Percentiles rank a stretch among this genome's conserved stretches.
These are phyloP conservation scores for Erythrocebus patas DNA, from an alignment of 2,113 vertebrate genomes.

Conservation along the genomic window DNA sequence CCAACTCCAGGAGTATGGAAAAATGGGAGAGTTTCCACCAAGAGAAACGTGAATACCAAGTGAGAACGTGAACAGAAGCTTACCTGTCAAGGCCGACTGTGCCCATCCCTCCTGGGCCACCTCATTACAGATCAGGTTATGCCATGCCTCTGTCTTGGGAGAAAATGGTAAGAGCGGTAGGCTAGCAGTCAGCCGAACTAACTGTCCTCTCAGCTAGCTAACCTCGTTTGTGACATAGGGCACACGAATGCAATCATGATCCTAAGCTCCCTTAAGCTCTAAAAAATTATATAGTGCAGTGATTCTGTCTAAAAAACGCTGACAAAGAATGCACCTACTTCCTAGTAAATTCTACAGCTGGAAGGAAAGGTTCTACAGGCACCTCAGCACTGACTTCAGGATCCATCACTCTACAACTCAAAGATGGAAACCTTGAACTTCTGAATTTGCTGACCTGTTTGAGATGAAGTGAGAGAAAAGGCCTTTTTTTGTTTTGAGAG, in stretches of 20 bases:
- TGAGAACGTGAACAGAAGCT: not conserved
- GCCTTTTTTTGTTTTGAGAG: too few species aligned
- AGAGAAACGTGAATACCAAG: not conserved
- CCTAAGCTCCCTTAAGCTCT: not conserved
- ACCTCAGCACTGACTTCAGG: not conserved
- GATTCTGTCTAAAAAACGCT: not conserved
- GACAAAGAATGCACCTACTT: not conserved
- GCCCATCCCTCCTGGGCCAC: not conserved
- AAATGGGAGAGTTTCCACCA: not conserved
- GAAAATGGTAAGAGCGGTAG: not conserved
- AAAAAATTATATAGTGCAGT: not conserved
- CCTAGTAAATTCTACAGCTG: not conserved
- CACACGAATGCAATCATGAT: not conserved
- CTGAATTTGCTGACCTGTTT: constrained; percentile 8
- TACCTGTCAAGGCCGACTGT: not conserved
- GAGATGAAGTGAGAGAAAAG: constrained; percentile 11
- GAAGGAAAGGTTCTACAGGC: not conserved
- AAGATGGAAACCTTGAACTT: not conserved
- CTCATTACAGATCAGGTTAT: not conserved
- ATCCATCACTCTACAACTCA: not conserved
- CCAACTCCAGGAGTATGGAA: not conserved
- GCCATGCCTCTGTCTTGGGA: not conserved
- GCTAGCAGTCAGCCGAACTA: not conserved
- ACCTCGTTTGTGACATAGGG: not conserved
- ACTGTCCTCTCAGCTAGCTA: not conserved